Conservation (phyloP, 37 sponge, comb jelly and placozoan species). For the Cliona cf. orientalis region DNA sequence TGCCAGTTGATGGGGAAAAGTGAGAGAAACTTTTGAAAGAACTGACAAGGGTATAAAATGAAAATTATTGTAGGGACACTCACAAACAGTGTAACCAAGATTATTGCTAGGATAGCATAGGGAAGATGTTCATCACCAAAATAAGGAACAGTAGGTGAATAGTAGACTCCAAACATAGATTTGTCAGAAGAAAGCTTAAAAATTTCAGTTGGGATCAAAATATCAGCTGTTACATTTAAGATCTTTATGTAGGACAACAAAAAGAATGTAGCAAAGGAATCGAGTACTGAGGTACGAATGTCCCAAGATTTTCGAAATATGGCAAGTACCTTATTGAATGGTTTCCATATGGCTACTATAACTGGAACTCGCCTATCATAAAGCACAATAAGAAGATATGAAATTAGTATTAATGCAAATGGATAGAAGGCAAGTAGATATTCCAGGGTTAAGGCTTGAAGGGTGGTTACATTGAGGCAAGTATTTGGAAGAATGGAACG, state of each 20-base stretch:
- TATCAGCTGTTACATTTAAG: conserved; percentile 13
- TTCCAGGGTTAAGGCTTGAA: conserved; percentile 8
- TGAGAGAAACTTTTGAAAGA: background rate
- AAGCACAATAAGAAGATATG: conserved; percentile 1
- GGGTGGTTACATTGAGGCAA: background rate
- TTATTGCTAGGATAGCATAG: conserved; percentile 26
- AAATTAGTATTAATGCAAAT: background rate
- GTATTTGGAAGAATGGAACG: background rate
- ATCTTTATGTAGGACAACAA: conserved; percentile 58
- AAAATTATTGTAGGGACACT: conserved; percentile 42
- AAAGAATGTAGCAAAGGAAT: conserved; percentile 57
- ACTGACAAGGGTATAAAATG: conserved; percentile 4
- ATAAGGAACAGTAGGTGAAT: conserved; percentile 12
- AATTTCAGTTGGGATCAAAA: conserved; percentile 28
- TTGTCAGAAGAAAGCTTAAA: background rate
- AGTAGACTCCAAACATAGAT: background rate
- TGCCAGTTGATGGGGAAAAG: background rate
- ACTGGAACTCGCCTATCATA: background rate
- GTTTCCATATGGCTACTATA: background rate
- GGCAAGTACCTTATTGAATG: background rate
- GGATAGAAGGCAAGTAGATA: conserved; percentile 17
- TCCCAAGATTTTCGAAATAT: conserved; percentile 27
- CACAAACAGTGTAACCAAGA: conserved; percentile 17
- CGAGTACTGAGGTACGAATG: conserved; percentile 19
- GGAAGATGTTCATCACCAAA: conserved; percentile 28